These are phyloP conservation scores for Chionoecetes opilio DNA, from an alignment of 1,140 invertebrate species.

Conservation along the genomic window DNA sequence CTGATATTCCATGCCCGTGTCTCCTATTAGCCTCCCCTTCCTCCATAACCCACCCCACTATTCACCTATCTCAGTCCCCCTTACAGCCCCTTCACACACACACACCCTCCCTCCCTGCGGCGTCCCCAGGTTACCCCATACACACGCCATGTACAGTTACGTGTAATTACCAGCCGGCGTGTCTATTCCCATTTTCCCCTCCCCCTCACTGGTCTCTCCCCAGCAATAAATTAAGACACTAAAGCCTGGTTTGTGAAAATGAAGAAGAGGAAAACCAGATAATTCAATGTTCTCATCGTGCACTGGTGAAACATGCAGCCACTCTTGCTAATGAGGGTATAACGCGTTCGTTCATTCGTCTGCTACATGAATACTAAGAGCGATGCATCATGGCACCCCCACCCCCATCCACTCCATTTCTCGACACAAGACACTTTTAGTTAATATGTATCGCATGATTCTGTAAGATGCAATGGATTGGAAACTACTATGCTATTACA, in stretches of 20 bases:
- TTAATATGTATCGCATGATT: no score
- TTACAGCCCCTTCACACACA: background rate
- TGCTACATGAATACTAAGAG: background rate
- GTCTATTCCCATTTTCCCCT: background rate
- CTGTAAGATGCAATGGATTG: no score
- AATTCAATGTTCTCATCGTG: background rate
- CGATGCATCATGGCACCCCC: background rate
- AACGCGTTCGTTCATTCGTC: background rate
- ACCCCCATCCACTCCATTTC: background rate
- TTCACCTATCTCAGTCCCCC: background rate
- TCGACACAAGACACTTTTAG: no score
- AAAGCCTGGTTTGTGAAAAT: background rate
- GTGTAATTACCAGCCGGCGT: background rate
- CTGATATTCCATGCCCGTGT: background rate
- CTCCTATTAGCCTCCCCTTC: background rate
- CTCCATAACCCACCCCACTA: background rate
- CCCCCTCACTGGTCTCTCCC: background rate
- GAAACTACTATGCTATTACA: no score
- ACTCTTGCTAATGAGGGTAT: conserved; percentile 7
- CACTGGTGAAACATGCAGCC: background rate
- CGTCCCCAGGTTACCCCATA: background rate
- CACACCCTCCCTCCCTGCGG: background rate
- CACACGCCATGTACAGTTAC: background rate
- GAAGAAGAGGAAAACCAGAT: background rate
- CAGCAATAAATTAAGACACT: background rate